phyloP scores from a whole-genome alignment of 2,888 invertebrate genomes.

The Anaspis maculata region DNA sequence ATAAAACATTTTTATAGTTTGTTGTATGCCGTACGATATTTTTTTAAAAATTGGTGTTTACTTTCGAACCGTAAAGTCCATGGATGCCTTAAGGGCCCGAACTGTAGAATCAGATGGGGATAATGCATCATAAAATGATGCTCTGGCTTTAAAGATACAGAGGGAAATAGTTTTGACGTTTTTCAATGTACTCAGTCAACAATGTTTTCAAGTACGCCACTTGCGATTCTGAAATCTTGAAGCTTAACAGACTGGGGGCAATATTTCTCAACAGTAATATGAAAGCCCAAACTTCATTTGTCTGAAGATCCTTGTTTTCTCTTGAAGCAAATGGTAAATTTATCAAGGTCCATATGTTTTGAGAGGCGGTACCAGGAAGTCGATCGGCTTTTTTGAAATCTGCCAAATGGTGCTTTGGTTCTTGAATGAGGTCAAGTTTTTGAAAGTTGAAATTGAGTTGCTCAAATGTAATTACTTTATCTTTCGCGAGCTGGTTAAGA shows the following conservation, averaged over 20 bases:
- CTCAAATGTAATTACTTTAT: conserved; percentile 2
- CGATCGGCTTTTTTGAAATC: background rate
- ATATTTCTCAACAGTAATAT: background rate
- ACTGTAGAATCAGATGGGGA: conserved; percentile 14
- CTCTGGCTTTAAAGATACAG: conserved; percentile 16
- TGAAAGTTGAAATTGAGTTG: background rate
- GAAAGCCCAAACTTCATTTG: background rate
- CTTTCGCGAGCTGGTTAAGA: conserved; percentile 13
- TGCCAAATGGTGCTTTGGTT: background rate
- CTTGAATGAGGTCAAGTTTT: background rate
- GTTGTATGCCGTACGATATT: conserved; percentile 7
- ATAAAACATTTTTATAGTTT: conserved; percentile 13
- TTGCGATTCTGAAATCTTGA: background rate
- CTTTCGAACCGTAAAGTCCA: conserved; percentile 20
- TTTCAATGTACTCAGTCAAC: background rate
- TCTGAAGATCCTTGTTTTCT: background rate
- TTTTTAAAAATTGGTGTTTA: conserved; percentile 18
- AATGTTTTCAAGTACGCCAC: background rate
- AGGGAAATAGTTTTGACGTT: conserved; percentile 4
- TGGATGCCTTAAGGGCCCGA: conserved; percentile 16
- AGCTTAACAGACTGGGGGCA: background rate
- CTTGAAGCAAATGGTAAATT: background rate
- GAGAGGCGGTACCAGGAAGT: background rate
- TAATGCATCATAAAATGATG: conserved; percentile 23
- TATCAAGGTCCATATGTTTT: background rate